These are phyloP conservation scores for Amphipyra tragopoginis DNA, from an alignment of 2,888 invertebrate genomes.

Conservation along the genomic window DNA sequence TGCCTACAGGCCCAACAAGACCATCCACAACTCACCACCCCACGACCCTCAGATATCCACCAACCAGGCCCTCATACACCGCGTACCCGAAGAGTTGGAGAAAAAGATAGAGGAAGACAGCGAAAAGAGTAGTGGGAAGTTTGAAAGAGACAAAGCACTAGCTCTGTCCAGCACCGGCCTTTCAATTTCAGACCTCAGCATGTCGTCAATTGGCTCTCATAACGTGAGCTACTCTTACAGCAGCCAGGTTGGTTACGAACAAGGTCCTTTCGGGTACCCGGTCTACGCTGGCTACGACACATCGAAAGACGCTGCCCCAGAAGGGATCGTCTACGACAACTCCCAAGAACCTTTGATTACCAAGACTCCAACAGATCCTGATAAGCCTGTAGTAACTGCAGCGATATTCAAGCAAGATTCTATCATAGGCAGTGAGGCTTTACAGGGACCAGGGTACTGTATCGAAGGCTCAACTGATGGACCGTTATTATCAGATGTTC, in stretches of 20 bases:
- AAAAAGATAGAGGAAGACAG: constrained; percentile 78
- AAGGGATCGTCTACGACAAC: constrained; percentile 79
- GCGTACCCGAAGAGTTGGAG: constrained; percentile 82
- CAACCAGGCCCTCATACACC: constrained; percentile 85
- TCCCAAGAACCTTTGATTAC: constrained; percentile 87
- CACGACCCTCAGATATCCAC: constrained; percentile 85
- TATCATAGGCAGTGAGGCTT: constrained; percentile 82
- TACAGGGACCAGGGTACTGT: constrained; percentile 84
- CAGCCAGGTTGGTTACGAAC: constrained; percentile 94
- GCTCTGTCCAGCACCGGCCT: constrained; percentile 93
- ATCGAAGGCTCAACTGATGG: constrained; percentile 88
- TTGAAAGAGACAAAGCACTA: constrained; percentile 81
- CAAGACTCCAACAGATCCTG: constrained; percentile 86
- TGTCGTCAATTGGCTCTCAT: constrained; percentile 92
- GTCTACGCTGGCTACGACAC: constrained; percentile 90
- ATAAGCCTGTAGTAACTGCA: constrained; percentile 92
- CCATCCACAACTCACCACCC: constrained; percentile 74
- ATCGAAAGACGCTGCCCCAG: constrained; percentile 75
- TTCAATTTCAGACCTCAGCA: constrained; percentile 94
- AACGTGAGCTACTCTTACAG: constrained; percentile 95
- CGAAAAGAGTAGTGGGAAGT: constrained; percentile 73
- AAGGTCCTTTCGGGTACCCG: constrained; percentile 93
- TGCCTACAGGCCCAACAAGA: constrained; percentile 77
- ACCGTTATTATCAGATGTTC: constrained; percentile 86
- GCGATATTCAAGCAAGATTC: constrained; percentile 92